A percentile compares a stretch with the other conserved stretches of the same genome.
Conservation (phyloP, 1,140 invertebrate species). For the Psilanteris sp. region DNA sequence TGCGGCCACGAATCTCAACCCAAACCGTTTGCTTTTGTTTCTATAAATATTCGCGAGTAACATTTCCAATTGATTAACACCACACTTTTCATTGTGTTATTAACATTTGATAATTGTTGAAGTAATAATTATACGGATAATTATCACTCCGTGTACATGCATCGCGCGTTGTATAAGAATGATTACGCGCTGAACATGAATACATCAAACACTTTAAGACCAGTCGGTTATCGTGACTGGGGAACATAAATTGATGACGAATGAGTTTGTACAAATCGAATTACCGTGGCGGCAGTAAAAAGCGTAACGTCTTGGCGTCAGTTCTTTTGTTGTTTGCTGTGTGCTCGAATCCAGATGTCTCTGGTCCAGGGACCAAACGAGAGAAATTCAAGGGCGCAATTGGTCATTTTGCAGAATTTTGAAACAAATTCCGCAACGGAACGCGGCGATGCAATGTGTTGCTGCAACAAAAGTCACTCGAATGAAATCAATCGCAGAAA, state of each 20-base stretch:
- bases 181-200: slow-evolving; percentile 37
- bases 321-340: slow-evolving; percentile 22
- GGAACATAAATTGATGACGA: slow-evolving; percentile 52
- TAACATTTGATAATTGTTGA: slow-evolving; percentile 17
- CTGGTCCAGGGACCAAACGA: slow-evolving; percentile 13
- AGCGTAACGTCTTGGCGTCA: slow-evolving; percentile 36
- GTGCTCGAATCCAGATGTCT: slow-evolving; percentile 24
- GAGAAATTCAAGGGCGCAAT: slow-evolving; percentile 47
- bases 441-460: no score
- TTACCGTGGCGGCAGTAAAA: slow-evolving; percentile 43
- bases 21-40: no score
- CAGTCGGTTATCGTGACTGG: slow-evolving; percentile 27
- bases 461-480: slow-evolving; percentile 26
- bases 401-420: slow-evolving; percentile 38
- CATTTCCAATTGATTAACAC: no score
- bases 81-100: slow-evolving; percentile 11
- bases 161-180: slow-evolving; percentile 47
- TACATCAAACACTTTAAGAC: slow-evolving; percentile 36
- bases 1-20: no score
- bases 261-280: slow-evolving; percentile 46
- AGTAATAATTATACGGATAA: slow-evolving; percentile 44
- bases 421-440: slow-evolving; percentile 40
- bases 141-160: slow-evolving; percentile 20
- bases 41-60: no score
- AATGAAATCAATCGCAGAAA: slow-evolving; percentile 20